Evolutionary conservation across 2,888 invertebrate genomes (phyloP).

Genomic region (Acleris emargana): DNA sequence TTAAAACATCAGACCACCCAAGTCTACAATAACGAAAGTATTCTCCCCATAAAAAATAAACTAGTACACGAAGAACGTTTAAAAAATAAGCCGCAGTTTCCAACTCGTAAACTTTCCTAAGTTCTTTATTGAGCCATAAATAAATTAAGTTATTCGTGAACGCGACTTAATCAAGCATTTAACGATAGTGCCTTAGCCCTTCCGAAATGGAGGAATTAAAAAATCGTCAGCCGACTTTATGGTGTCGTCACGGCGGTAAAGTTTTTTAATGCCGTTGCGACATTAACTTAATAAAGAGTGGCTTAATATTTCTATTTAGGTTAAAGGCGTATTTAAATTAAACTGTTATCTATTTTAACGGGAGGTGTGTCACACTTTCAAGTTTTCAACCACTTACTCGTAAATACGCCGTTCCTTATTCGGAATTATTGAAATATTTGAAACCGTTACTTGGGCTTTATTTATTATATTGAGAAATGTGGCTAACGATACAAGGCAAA

Average conservation of each 20-base stretch:
- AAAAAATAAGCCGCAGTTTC: slow-evolving; percentile 34
- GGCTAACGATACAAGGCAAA: too few relatives aligned
- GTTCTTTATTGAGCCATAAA: slow-evolving; percentile 46
- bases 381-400: background rate
- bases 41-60: slow-evolving; percentile 41
- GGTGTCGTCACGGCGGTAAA: slow-evolving; percentile 23
- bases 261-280: slow-evolving; percentile 23
- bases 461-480: too few relatives aligned
- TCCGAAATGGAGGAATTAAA: slow-evolving; percentile 21
- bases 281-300: slow-evolving; percentile 27
- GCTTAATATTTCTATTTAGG: slow-evolving; percentile 24
- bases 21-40: slow-evolving; percentile 40
- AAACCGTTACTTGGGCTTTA: too few relatives aligned
- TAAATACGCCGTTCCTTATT: background rate
- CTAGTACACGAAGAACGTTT: slow-evolving; percentile 41
- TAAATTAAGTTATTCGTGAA: slow-evolving; percentile 42
- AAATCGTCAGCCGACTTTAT: slow-evolving; percentile 25
- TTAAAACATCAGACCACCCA: slow-evolving; percentile 44
- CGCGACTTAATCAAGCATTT: slow-evolving; percentile 40
- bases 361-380: background rate
- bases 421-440: too few relatives aligned
- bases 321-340: slow-evolving; percentile 32
- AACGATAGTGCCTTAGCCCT: slow-evolving; percentile 27
- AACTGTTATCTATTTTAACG: slow-evolving; percentile 24
- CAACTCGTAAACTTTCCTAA: slow-evolving; percentile 47